Base-by-base conservation (phyloP, 2,888 invertebrate genomes). In the Calliphora vomitoria region DNA sequence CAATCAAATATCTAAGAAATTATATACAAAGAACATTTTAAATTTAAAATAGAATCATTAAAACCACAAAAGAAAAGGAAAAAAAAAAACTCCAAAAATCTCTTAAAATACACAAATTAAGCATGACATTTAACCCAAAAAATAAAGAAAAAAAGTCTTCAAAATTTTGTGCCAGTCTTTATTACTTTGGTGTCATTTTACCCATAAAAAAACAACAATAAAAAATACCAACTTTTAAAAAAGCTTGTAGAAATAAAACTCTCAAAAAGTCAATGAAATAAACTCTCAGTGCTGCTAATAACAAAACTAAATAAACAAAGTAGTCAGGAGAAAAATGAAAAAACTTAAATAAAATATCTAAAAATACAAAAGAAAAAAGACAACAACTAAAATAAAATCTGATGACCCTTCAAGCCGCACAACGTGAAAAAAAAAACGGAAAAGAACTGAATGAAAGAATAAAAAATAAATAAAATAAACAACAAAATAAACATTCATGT, bases 361-460 rank as follows among this genome's bases (percentile, higher is more conserved):
- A 79, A 71, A 11, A 38, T 41, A n/a, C 50, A n/a, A 69, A 41
- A 41, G 31, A 64, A 60, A 53, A 35, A 20, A 58, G 47, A 69
- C 15, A 71, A 60, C 25, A 53, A 41, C 31, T 18, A 25, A 76
- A 78, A 72, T 78, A 72, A 71, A 72, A 76, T 82, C 58, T 60
- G 76, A 66, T 78, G 85, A 78, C 82, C 85, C 85, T 78, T 41
- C 60, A 82, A 64, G 76, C n/a, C 18, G 44, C 76, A 55, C 58
- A 47, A 13, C 62, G 4, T 60, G 31, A 8, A 31, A 55, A 71
- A 20, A 15, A 68, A 69, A 31, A 66, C 15, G 13, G 11, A 64
- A 53, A 68, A 69, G 25, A 60, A 35, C 41, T 47, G n/a, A 80
- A 50, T 47, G 11, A 55, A 66, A 55, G 31, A 81, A 71, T 25